A percentile compares a stretch with the other conserved stretches of the same genome.
Evolutionary conservation across 53 echinoderm and acorn worm species (phyloP).

Genomic region (Patiria pectinifera): DNA sequence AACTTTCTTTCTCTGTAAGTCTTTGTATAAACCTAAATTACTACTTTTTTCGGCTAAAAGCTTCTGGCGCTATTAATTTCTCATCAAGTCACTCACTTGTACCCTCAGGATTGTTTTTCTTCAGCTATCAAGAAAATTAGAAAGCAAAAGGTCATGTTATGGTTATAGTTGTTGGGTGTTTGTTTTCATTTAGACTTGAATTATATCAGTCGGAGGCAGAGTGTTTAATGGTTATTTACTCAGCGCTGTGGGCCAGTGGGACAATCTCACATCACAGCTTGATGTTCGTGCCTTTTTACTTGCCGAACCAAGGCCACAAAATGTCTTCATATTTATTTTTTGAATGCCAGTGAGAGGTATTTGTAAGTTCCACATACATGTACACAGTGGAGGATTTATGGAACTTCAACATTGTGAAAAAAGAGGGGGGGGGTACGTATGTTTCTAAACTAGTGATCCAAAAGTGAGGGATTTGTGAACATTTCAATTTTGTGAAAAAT

Average conservation of each 20-base stretch:
- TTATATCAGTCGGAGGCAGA: background rate
- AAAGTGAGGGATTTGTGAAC: too few relatives aligned
- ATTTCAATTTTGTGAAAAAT: too few relatives aligned
- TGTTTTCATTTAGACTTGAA: constrained; percentile 21
- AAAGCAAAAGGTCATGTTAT: constrained; percentile 1
- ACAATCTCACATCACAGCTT: constrained; percentile 24
- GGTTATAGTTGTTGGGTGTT: background rate
- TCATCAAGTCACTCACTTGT: background rate
- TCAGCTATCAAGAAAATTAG: background rate
- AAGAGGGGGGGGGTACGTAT: too few relatives aligned
- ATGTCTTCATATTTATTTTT: background rate
- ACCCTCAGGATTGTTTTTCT: background rate
- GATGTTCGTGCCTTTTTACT: background rate
- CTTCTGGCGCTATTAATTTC: background rate
- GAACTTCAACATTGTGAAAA: too few relatives aligned
- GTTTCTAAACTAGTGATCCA: too few relatives aligned
- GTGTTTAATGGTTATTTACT: constrained; percentile 39
- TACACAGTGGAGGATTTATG: too few relatives aligned
- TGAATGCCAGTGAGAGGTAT: background rate
- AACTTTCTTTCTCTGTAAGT: too few relatives aligned
- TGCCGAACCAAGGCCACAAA: background rate
- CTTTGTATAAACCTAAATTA: too few relatives aligned
- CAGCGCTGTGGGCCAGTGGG: background rate
- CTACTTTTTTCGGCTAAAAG: background rate
- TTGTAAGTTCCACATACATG: background rate